phyloP scores from a whole-genome alignment of 2,888 invertebrate genomes.

The Ceratothoa steindachneri region DNA sequence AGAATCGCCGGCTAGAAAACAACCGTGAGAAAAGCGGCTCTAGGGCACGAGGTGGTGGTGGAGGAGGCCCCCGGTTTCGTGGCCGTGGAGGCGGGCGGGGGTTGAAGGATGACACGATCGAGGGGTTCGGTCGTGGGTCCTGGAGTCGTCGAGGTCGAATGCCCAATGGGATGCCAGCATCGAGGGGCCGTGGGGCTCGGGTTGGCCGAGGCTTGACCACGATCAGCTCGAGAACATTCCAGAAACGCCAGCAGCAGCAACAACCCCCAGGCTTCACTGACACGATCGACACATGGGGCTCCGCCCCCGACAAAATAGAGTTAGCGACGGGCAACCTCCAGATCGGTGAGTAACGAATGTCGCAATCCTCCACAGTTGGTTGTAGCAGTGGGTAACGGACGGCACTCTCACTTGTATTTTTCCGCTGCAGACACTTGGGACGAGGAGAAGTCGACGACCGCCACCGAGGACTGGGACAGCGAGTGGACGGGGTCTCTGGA shows the following conservation, averaged over 20 bases:
- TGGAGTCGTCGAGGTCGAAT: conserved; percentile 33
- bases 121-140: conserved; percentile 36
- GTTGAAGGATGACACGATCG: conserved; percentile 33
- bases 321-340: conserved; percentile 32
- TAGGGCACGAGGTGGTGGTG: conserved; percentile 29
- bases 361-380: too few relatives aligned
- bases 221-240: conserved; percentile 40
- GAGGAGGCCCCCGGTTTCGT: conserved; percentile 39
- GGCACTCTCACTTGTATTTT: too few relatives aligned
- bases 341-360: conserved; percentile 35
- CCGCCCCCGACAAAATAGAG: conserved; percentile 33
- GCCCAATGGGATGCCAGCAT: conserved; percentile 28
- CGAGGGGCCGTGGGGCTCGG: conserved; percentile 31
- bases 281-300: conserved; percentile 41
- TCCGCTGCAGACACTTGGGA: conserved; percentile 53
- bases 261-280: conserved; percentile 28
- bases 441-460: conserved; percentile 59
- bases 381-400: too few relatives aligned
- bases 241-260: conserved; percentile 30
- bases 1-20: conserved; percentile 36
- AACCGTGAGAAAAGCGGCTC: conserved; percentile 41
- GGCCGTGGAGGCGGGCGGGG: conserved; percentile 39
- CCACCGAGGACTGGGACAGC: conserved; percentile 83
- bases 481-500: conserved; percentile 91
- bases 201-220: conserved; percentile 32